Evolutionary conservation across 1,140 invertebrate genomes (phyloP), one percentile per base, ranked within the genome.

Genomic region (Rhizoglyphus robini): DNA sequence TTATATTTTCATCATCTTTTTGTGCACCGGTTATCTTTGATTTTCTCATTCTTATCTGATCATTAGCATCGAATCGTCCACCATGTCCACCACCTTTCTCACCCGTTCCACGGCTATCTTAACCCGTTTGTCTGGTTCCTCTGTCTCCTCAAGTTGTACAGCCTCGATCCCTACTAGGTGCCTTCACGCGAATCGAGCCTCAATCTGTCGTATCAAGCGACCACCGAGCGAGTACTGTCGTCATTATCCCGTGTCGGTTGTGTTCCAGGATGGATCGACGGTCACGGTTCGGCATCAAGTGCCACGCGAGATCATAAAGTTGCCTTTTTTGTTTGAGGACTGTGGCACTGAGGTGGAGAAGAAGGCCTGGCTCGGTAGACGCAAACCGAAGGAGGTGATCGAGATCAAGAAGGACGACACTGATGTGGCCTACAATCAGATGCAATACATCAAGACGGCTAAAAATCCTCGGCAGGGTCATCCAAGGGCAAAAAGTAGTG

Each of bases 221-320:
- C 77, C 79, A 60, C 15, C 15, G 29, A 27, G 36, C 29, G 70
- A 81, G 2, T 90, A 87, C 74, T 73, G 80, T n/a, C 80, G 82
- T 67, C 79, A 77, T 46, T 91, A 89, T 80, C 86, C 85, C 63
- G 86, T 86, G 0, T 73, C 81, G 48, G 71, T 96, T 0, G 84
- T 93, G 27, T 76, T 83, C 31, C 78, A 88, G 1, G 85, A 95
- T 81, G 91, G 91, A 57, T 88, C 89, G 54, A 87, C 84, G 51
- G 83, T 88, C 66, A 86, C 80, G 38, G 84, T 90, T 30, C 78
- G 84, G 69, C 90, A 94, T 74, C 79, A 83, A 67, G 87, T 90
- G 75, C 90, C 90, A 5, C 77, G 87, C 65, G 82, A 82, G 77
- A 87, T 94, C 67, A 88, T 96, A 29, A 86, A 81, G 78, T 87